These are phyloP conservation scores for Raphicerus campestris DNA, from an alignment of 2,113 vertebrate genomes.

Conservation along the genomic window DNA sequence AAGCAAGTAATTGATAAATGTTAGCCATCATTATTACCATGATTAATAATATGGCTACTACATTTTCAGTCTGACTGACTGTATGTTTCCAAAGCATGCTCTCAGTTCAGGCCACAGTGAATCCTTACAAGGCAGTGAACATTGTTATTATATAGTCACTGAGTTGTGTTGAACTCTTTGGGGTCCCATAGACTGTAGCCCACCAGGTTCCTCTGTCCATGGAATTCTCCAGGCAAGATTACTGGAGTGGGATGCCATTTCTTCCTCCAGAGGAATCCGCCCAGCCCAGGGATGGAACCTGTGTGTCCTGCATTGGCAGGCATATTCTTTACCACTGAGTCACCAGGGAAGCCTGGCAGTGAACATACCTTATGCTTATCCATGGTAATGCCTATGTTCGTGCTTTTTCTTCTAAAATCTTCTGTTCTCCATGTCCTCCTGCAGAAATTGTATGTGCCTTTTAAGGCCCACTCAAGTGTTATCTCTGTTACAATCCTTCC, in stretches of 20 bases:
- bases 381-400: neutral
- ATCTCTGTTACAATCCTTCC: neutral
- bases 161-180: neutral
- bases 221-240: neutral
- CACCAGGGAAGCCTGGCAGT: neutral
- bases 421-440: neutral
- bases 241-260: neutral
- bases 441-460: neutral
- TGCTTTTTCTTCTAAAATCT: neutral
- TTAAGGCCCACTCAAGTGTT: neutral
- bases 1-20: neutral
- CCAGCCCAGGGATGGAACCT: neutral
- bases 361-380: accelerated
- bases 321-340: neutral
- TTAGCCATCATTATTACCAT: neutral
- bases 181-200: neutral
- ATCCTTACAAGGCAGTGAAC: neutral
- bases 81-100: neutral
- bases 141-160: neutral
- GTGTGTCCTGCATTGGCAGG: neutral
- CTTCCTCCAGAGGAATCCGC: neutral
- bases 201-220: neutral
- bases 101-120: neutral
- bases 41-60: neutral
- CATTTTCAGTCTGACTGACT: neutral